A percentile compares a stretch with the other conserved stretches of the same genome.
Conservation (phyloP, 1,140 invertebrate genomes). For the Meteorus sp. region DNA sequence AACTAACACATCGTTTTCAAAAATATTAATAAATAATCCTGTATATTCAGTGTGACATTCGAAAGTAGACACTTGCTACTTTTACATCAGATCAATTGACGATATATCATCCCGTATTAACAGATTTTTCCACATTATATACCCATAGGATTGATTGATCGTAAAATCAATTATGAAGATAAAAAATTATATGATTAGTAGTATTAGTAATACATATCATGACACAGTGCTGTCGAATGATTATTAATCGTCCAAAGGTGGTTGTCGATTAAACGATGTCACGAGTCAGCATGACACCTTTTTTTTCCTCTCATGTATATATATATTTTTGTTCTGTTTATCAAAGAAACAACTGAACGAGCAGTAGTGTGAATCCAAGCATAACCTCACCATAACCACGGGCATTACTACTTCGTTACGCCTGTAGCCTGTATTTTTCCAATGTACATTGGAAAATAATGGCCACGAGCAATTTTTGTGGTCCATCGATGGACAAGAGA, state of each 20-base stretch:
- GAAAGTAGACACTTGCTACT: too few relatives aligned
- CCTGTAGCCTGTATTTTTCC: constrained; percentile 38
- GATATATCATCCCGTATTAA: too few relatives aligned
- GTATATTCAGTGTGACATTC: too few relatives aligned
- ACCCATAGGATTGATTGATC: too few relatives aligned
- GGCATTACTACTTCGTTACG: constrained; percentile 51
- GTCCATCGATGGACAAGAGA: not conserved
- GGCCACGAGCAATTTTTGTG: not conserved
- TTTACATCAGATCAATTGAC: too few relatives aligned
- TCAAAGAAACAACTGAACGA: constrained; percentile 45
- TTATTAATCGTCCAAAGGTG: constrained; percentile 6
- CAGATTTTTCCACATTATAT: too few relatives aligned
- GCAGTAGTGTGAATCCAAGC: constrained; percentile 52
- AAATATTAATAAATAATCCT: too few relatives aligned
- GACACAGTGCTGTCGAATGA: too few relatives aligned
- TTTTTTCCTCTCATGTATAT: constrained; percentile 24
- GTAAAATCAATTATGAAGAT: too few relatives aligned
- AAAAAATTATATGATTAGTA: too few relatives aligned
- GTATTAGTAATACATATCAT: too few relatives aligned
- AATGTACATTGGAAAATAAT: not conserved
- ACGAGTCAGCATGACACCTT: constrained; percentile 47
- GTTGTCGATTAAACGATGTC: constrained; percentile 41
- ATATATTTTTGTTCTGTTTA: constrained; percentile 30
- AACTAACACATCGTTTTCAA: not conserved
- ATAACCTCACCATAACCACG: constrained; percentile 45